Evolutionary conservation across 2,888 invertebrate genomes (phyloP).

Genomic region (Pristionchus exspectatus): DNA sequence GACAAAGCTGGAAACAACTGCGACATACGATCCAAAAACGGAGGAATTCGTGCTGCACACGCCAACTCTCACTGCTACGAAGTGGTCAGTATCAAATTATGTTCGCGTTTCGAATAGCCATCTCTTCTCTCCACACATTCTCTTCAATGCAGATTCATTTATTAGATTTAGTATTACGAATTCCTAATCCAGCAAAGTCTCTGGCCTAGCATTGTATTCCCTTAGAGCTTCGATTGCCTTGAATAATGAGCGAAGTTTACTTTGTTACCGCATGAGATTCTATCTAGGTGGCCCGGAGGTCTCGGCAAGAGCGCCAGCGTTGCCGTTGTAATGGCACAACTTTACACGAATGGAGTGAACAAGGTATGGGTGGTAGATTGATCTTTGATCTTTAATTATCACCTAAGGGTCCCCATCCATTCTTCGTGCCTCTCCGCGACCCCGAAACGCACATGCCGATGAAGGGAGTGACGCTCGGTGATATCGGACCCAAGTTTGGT

Average conservation of each 20-base stretch:
- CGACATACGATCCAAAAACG: constrained; percentile 89
- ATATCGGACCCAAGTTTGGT: constrained; percentile 88
- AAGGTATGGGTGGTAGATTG: constrained; percentile 79
- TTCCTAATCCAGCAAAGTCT: too few relatives aligned
- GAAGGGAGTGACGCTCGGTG: constrained; percentile 89
- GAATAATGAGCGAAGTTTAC: too few relatives aligned
- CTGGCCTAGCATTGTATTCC: too few relatives aligned
- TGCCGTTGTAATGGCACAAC: constrained; percentile 92
- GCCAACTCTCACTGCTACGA: constrained; percentile 91
- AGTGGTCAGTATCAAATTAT: constrained; percentile 84
- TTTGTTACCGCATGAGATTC: background rate
- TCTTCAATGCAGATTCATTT: too few relatives aligned
- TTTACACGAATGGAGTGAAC: constrained; percentile 88
- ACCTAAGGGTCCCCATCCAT: constrained; percentile 88
- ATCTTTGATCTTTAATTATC: background rate
- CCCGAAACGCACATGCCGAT: constrained; percentile 92
- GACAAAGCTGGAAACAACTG: constrained; percentile 92
- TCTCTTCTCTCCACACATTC: too few relatives aligned
- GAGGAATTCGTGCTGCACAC: constrained; percentile 91
- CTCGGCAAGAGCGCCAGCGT: constrained; percentile 94
- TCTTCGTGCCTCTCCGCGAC: constrained; percentile 90
- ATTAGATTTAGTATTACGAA: too few relatives aligned
- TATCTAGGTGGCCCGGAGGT: constrained; percentile 89
- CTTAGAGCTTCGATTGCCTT: too few relatives aligned
- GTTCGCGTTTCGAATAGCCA: too few relatives aligned